Evolutionary conservation across 64 coral and sea anemone species (phyloP), one percentile per base, ranked within the genome.

Genomic region (Stichodactyla mertensii): DNA sequence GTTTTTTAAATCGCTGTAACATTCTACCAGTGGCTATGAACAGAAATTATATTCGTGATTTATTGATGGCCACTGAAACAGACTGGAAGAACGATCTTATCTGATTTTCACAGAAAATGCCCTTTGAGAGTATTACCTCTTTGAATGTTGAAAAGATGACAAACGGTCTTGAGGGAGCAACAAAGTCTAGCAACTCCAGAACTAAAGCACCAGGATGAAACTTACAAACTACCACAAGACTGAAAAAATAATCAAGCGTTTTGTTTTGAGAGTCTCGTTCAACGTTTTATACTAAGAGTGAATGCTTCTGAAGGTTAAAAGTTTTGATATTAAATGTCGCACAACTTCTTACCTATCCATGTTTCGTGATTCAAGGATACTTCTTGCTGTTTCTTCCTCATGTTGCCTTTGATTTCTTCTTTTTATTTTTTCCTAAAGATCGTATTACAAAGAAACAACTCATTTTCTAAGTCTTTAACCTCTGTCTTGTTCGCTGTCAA

Each of bases 121-220:
- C 36, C 36, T 45, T 45, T 3, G 36, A 45, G 5, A 82, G 10
- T 13, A 24, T 83, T 80, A 99, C 97, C 90, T 95, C 97, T 82
- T 99, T 99, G 64, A 90, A 91, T 10, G 79, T 87, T 55, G 89
- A 95, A 69, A 85, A 99, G 18, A 99, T 88, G 18, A 95, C 97
- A 93, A 99, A 90, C 1, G 97, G 97, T 55, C 97, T 85, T 19
- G 97, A 99, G 1, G 93, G 90, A 7, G 97, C 91, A 7, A 99
- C 83, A 54, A 87, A 94, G 12, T 87, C 88, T 5, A 99, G 60
- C 6, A 99, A 77, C 10, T 71, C 85, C 15, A 86, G 45, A n/a
- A 99, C 85, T 57, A 94, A 51, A 7, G 90, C 57, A 55, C 90
- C 89, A 7, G 93, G 92, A 74, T 94, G 86, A n/a, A 92, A 93